A percentile compares a stretch with the other conserved stretches of the same genome.
Conservation (phyloP, 2,797 vertebrate species). For the Halcyon smyrnensis region DNA sequence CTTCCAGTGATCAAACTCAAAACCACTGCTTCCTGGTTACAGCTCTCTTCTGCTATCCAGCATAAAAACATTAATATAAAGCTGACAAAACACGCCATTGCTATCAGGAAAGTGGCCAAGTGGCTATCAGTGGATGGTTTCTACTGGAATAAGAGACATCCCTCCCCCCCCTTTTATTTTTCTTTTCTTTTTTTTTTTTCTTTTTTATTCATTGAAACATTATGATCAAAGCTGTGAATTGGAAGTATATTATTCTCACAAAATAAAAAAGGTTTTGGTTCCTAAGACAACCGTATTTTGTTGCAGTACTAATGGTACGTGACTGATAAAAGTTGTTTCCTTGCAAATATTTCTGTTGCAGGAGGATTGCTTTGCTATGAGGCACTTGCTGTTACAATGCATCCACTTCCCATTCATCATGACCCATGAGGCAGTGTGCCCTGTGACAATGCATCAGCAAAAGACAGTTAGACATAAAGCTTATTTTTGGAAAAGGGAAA, state of each 20-base stretch:
- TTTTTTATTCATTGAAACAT: background rate
- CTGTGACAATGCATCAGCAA: background rate
- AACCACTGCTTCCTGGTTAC: background rate
- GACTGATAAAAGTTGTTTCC: background rate
- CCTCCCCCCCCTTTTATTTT: background rate
- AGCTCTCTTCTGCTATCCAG: background rate
- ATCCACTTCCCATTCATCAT: background rate
- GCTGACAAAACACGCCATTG: background rate
- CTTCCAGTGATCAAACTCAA: background rate
- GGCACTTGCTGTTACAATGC: background rate
- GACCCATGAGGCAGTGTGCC: background rate
- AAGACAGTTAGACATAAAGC: background rate
- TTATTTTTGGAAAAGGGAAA: background rate
- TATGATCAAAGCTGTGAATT: background rate
- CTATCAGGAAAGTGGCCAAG: background rate
- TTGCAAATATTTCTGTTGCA: background rate
- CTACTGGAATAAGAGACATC: background rate
- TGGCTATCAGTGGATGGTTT: background rate
- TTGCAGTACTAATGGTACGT: background rate
- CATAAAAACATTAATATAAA: background rate
- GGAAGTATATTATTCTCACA: background rate
- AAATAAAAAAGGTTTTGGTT: background rate
- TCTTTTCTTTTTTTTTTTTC: no score
- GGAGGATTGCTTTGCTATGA: background rate
- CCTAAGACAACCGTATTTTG: background rate